Conservation (phyloP, 2,797 vertebrate genomes). For the Pampus argenteus region DNA sequence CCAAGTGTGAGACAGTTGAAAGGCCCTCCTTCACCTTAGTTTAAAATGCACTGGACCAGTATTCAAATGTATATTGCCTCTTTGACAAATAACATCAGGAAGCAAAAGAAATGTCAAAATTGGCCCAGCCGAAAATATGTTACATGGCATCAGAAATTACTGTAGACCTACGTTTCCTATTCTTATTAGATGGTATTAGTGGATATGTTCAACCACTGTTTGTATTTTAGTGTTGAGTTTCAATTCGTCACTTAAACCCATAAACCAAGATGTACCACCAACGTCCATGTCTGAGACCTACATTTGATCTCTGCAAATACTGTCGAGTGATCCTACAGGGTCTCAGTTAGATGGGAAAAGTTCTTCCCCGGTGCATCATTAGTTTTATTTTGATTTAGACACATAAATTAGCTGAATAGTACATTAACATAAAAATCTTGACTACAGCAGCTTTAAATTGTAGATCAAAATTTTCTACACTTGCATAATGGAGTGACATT, state of each 20-base stretch:
- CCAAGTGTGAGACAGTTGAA: neutral
- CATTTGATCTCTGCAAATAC: slow-evolving; percentile 45
- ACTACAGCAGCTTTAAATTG: slow-evolving; percentile 53
- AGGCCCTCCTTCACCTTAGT: neutral
- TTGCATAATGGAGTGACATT: slow-evolving; percentile 66
- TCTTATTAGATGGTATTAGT: neutral
- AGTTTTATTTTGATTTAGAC: slow-evolving; percentile 60
- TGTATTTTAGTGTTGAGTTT: slow-evolving; percentile 34
- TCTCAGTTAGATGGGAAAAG: slow-evolving; percentile 54
- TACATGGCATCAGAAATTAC: slow-evolving; percentile 1
- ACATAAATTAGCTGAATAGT: slow-evolving; percentile 43
- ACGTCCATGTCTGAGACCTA: slow-evolving; percentile 27
- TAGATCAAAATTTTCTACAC: slow-evolving; percentile 59
- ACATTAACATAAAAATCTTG: slow-evolving; percentile 46
- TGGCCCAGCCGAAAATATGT: neutral
- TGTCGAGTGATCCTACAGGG: slow-evolving; percentile 26
- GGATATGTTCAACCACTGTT: neutral
- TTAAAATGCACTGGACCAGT: neutral
- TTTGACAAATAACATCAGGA: neutral
- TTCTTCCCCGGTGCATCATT: slow-evolving; percentile 57
- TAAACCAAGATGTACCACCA: slow-evolving; percentile 53
- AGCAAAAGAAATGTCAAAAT: neutral
- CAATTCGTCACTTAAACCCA: slow-evolving; percentile 42
- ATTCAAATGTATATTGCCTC: neutral
- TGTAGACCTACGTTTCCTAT: neutral